Base-by-base conservation (phyloP, 2,797 vertebrate species). In the Danio jaintianensis region DNA sequence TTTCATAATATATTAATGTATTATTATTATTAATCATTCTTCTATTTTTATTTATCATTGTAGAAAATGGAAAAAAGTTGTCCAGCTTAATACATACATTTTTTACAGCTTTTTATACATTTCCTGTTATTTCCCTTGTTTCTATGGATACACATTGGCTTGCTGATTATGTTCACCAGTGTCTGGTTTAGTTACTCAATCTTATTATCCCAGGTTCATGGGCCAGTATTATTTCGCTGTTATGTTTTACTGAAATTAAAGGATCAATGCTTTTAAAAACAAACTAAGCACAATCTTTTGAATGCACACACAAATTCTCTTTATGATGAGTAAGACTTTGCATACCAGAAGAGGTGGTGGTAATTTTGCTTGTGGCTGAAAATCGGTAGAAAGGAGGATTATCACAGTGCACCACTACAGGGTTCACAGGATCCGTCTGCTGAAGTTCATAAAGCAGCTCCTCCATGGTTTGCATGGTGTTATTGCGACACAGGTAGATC, bases 401-500 rank as follows among this genome's bases (percentile, higher is more conserved):
- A 91, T 99, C 97, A 0, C 97, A 98, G 80, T 99, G 98, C 75
- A 97, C 90, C 67, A 99, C 97, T 40, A 98, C 96, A 0, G 98
- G 97, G 89, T 98, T 99, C 88, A 99, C 96, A 0, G 98, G 97
- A 87, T 99, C 98, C 0, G 98, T 99, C 90, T 99, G 97, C 92
- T 99, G 97, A 63, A 99, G 94, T 88, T 99, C 98, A 82, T 98
- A 98, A 73, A 99, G 93, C 15, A 99, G 96, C 88, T 99, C 98
- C 88, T 98, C 97, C 98, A 99, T 99, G 1, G 97, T 99, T 86
- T 98, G 97, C 80, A 97, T 97, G 74, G 97, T 98, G 91, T 97
- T 99, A 90, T 98, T 98, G 29, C 98, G 96, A 86, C 97, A 99
- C 4, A 99, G 85, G 88, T 98, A 99, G 81, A 98, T 96, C 16